Evolutionary conservation across 2,888 invertebrate genomes (phyloP).

Genomic region (Pheosia tremula): DNA sequence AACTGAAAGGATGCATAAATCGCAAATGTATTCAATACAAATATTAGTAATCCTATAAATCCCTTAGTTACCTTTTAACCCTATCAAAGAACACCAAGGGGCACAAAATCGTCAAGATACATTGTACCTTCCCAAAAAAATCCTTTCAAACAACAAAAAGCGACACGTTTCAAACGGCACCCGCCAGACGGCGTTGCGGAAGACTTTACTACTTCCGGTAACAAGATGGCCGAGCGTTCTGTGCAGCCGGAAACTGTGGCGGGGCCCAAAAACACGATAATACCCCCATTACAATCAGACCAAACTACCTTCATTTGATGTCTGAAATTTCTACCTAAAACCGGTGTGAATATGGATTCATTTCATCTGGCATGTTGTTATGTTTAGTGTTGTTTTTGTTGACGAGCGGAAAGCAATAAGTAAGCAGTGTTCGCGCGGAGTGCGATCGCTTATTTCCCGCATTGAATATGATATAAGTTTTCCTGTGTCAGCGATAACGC

Average conservation of each 20-base stretch:
- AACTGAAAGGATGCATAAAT: no score
- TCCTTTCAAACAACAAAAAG: slow-evolving; percentile 50
- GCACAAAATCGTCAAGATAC: slow-evolving; percentile 22
- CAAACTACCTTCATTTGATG: slow-evolving; percentile 7
- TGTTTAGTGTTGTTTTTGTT: slow-evolving; percentile 22
- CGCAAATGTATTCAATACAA: not conserved
- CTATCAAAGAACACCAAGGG: slow-evolving; percentile 32
- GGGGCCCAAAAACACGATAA: slow-evolving; percentile 67
- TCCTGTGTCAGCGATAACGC: slow-evolving; percentile 71
- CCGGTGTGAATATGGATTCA: rapidly evolving
- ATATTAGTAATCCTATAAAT: not conserved
- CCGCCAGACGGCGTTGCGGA: slow-evolving; percentile 72
- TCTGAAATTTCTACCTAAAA: slow-evolving; percentile 21
- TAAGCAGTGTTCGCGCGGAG: slow-evolving; percentile 65
- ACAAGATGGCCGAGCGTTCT: slow-evolving; percentile 80
- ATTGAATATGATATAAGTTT: slow-evolving; percentile 77
- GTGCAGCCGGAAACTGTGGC: slow-evolving; percentile 74
- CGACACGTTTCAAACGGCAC: slow-evolving; percentile 57
- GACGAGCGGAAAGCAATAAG: slow-evolving; percentile 57
- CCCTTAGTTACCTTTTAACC: not conserved
- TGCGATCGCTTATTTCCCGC: slow-evolving; percentile 77
- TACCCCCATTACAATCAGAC: slow-evolving; percentile 23
- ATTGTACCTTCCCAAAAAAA: slow-evolving; percentile 43
- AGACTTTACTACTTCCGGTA: slow-evolving; percentile 84
- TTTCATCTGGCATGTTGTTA: not conserved